Evolutionary conservation across 2,888 invertebrate species (phyloP), one percentile per base, ranked within the genome.

Genomic region (Andrena camellia): DNA sequence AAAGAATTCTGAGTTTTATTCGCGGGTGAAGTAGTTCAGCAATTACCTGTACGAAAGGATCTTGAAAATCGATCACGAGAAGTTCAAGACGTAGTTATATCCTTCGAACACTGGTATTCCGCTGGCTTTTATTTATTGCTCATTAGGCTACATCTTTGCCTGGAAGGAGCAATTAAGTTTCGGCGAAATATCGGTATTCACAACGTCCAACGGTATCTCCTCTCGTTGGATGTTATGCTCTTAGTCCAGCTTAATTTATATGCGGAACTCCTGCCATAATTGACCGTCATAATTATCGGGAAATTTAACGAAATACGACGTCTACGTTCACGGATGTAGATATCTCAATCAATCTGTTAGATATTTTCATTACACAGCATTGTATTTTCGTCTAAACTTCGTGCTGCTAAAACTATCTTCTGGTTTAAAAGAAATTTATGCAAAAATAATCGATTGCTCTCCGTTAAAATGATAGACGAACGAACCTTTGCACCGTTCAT

Each of bases 81-180:
- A 64, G 7, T 77, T 63, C 23, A 59, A 54, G 64, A 50, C 3
- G 5, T 8, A 33, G 31, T 52, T 67, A 52, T 10, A 10, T 10
- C 23, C 13, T 62, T 35, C 63, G 23, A 63, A 48, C 62, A 71
- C 26, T 35, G 8, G 13, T 29, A 20, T 71, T 5, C 31, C 5
- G 6, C 1, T 13, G 26, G 20, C 10, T 66, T 67, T 60, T 63
- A 54, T 42, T 48, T 57, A 63, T 62, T 48, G 29, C 42, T 77
- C 23, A 31, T 68, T 67, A 48, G 8, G 20, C n/a, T 33, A 33
- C 31, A 48, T 29, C 29, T 23, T 29, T 66, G 6, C n/a, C 3
- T 50, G n/a, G 35, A 64, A 48, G 63, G 13, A 64, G 63, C 57
- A 63, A 23, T 54, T 63, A 52, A 42, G 23, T 10, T 33, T n/a